A percentile compares a stretch with the other conserved stretches of the same genome.
Evolutionary conservation across 2,888 invertebrate genomes (phyloP).

Genomic region (Hydriomena furcata): DNA sequence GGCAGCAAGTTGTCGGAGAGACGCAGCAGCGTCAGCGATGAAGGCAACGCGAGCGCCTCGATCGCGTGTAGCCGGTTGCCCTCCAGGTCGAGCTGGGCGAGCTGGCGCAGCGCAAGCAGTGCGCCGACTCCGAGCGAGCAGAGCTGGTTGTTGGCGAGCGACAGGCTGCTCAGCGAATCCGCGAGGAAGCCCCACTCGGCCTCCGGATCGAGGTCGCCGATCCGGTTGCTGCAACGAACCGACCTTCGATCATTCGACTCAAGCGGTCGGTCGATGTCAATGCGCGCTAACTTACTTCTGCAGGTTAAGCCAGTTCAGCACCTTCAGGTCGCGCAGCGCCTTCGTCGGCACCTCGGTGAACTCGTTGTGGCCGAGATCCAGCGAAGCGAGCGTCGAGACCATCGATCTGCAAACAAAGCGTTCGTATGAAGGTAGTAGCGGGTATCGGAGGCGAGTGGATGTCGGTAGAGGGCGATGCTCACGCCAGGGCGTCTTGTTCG

Average conservation of each 20-base stretch:
- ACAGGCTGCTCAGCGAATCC: conserved; percentile 88
- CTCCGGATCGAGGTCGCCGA: conserved; percentile 60
- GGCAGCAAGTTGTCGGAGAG: conserved; percentile 86
- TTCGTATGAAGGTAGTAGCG: background rate
- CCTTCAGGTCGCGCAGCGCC: conserved; percentile 85
- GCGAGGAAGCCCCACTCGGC: conserved; percentile 88
- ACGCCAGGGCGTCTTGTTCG: conserved; percentile 89
- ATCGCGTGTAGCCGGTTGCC: conserved; percentile 86
- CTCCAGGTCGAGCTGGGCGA: conserved; percentile 85
- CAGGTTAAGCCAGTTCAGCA: conserved; percentile 89
- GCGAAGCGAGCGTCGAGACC: conserved; percentile 88
- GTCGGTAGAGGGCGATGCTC: conserved; percentile 42
- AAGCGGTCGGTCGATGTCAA: background rate
- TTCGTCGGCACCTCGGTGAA: conserved; percentile 87
- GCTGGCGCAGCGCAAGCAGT: conserved; percentile 84
- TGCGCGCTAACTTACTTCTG: conserved; percentile 85
- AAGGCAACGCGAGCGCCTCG: conserved; percentile 82
- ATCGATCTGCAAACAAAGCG: conserved; percentile 84
- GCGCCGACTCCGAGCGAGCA: conserved; percentile 70
- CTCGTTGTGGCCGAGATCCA: conserved; percentile 90
- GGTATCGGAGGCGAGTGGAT: background rate
- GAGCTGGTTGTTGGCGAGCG: conserved; percentile 90
- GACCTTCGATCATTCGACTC: background rate
- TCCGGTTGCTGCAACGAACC: conserved; percentile 85
- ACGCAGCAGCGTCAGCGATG: conserved; percentile 85